Base-by-base conservation (phyloP, 2,113 vertebrate genomes). In the Rhadina sibilatrix region DNA sequence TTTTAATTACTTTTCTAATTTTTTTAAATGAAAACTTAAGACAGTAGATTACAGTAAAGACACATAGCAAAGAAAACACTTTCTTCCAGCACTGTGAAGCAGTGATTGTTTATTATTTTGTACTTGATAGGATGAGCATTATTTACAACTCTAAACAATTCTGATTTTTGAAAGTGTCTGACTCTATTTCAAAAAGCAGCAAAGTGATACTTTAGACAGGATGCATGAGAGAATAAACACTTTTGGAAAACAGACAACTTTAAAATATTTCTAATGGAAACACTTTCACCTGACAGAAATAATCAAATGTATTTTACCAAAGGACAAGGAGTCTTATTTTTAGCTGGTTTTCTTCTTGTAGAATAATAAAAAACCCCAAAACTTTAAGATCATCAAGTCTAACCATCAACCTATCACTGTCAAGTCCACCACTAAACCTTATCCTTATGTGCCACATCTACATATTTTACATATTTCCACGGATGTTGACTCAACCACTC, bases 51-150 rank as follows among this genome's bases (percentile, higher is more conserved):
- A n/a, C n/a, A n/a, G n/a, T n/a, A n/a, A n/a, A n/a, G n/a, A 86
- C 49, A 79, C 24, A 80, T 35, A 91, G 25, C 64, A 71, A 66
- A 68, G 13, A 20, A n/a, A n/a, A n/a, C n/a, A n/a, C n/a, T n/a
- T n/a, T n/a, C 78, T 95, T 68, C 40, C 75, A 76, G 49, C 54
- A 77, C 37, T 59, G 10, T 52, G 44, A 91, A 97, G 89, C 44
- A 94, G 81, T 82, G 94, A 96, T 94, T 70, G 80, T 96, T 97
- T 96, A 85, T 90, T 96, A 89, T 42, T 92, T 93, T 93, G 90
- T 90, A 87, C 72, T 82, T 93, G 66, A 28, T 65, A 68, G 21
- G 28, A 77, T 64, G 35, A 88, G 28, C 38, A 82, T 94, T 92
- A 30, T 92, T 93, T 94, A 79, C 84, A 92, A 44, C 50, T 96